Base-by-base conservation (phyloP, 23 tunicate genomes). In the Clavelina lepadiformis region DNA sequence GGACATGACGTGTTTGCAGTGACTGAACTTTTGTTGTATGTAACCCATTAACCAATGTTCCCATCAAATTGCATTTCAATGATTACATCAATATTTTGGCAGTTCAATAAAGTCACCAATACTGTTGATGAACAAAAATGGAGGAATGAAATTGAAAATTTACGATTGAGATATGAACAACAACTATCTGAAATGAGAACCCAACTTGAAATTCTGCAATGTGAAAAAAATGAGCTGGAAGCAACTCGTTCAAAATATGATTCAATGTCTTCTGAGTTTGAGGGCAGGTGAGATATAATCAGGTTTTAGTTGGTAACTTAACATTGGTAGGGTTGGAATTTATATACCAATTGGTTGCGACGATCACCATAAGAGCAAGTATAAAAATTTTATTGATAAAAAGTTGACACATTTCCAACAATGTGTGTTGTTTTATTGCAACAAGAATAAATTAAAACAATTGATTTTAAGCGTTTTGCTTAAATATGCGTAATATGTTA, bases 221-320 rank as follows among this genome's bases (percentile, higher is more conserved):
- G 72, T 46, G 76, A 78, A 36, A 77, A 69, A 35, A 82, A 86
- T 61, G 85, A 86, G 41, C 31, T 86, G 6, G 85, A 77, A 64
- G 74, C 82, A 28, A 46, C 63, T 0, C 63, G 70, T 50, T 34
- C 54, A 3, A 72, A 72, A 65, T 86, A 79, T 72, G 86, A 86
- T 18, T 21, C 80, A 8, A 71, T 69, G 71, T 63, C 83, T 21
- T 20, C 77, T 3, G 95, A 86, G 58, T 78, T 52, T 58, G 95
- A 86, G 59, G 70, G 47, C 23, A 77, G 95, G 95, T 78, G 49
- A 28, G 58, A 1, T 41, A 28, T 46, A 7, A 27, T 23, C 44
- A 3, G n/a, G n/a, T n/a, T n/a, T n/a, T n/a, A n/a, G n/a, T n/a
- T n/a, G n/a, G n/a, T n/a, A n/a, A n/a, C n/a, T n/a, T n/a, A n/a